Conservation (phyloP, 2,888 invertebrate genomes). For the Opisthograptis luteolata region DNA sequence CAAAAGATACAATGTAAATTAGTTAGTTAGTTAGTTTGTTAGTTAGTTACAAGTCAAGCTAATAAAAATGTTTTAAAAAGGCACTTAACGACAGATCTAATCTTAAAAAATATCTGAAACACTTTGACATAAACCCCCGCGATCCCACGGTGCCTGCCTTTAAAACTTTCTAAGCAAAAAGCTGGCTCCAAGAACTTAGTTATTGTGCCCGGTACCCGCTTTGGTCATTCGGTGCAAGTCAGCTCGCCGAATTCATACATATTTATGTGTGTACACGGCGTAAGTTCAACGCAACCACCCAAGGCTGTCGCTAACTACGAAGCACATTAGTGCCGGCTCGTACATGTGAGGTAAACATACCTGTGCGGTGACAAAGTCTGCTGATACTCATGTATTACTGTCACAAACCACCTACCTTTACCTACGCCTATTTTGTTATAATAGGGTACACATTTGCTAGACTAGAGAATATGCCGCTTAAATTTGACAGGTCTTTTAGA, state of each 20-base stretch:
- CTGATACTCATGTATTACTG: too few relatives aligned
- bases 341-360: slow-evolving; percentile 8
- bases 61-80: too few relatives aligned
- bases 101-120: not conserved
- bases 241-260: slow-evolving; percentile 45
- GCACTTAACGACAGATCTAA: too few relatives aligned
- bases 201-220: slow-evolving; percentile 3
- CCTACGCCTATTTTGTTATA: too few relatives aligned
- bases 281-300: slow-evolving; percentile 52
- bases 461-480: too few relatives aligned
- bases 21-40: too few relatives aligned
- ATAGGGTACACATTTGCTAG: too few relatives aligned
- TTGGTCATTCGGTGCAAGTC: slow-evolving; percentile 23
- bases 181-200: slow-evolving; percentile 2
- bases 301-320: slow-evolving; percentile 43
- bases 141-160: not conserved
- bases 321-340: slow-evolving; percentile 24
- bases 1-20: too few relatives aligned
- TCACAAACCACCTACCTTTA: too few relatives aligned
- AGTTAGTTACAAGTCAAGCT: too few relatives aligned
- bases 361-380: slow-evolving; percentile 11
- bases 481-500: too few relatives aligned
- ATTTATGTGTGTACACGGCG: slow-evolving; percentile 43
- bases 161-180: slow-evolving; percentile 5
- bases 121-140: not conserved